Base-by-base conservation (phyloP, 2,888 invertebrate genomes). In the Cataglyphis cursor region DNA sequence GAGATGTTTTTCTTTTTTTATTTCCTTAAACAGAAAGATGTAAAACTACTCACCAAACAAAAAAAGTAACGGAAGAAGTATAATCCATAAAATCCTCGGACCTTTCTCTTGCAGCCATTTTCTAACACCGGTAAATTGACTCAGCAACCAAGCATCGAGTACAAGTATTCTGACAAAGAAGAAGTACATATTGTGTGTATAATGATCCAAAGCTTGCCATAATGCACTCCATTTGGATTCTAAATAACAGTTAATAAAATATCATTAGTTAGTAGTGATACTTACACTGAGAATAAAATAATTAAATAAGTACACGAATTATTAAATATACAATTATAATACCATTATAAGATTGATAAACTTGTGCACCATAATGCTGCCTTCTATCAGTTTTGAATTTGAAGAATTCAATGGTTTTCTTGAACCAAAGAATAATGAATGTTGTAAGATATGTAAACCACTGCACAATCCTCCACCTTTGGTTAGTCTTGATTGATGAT, bases 21-120 rank as follows among this genome's bases (percentile, higher is more conserved):
- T 44, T 68, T 66, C 24, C 24, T 78, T 59, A 1, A 78, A 44
- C 12, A 65, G 59, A 0, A 59, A 57, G 24, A 57, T 24, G 28
- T 21, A 18, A 57, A 82, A 87, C 48, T 8, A 51, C 96, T 96
- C 94, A 97, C 96, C 96, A 92, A 95, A 95, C 84, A 96, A 92
- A 82, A 96, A 89, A 64, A 96, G 88, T 65, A 96, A 93, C 0
- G 96, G 96, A 88, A 96, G 87, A 24, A 96, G 87, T 57, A 96
- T 94, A 72, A 96, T 87, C 93, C 93, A 93, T 51, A 93, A 64
- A 57, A 94, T 70, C 83, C 88, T 93, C n/a, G 88, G 86, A 48
- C 91, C 91, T 70, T 91, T 92, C 44, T 90, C 86, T 72, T 87
- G 87, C 5, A 92, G 62, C 72, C 88, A 84, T 21, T 91, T 84